Evolutionary conservation across 1,140 invertebrate species (phyloP), one percentile per base, ranked within the genome.

Genomic region (Drosophila melanogaster): DNA sequence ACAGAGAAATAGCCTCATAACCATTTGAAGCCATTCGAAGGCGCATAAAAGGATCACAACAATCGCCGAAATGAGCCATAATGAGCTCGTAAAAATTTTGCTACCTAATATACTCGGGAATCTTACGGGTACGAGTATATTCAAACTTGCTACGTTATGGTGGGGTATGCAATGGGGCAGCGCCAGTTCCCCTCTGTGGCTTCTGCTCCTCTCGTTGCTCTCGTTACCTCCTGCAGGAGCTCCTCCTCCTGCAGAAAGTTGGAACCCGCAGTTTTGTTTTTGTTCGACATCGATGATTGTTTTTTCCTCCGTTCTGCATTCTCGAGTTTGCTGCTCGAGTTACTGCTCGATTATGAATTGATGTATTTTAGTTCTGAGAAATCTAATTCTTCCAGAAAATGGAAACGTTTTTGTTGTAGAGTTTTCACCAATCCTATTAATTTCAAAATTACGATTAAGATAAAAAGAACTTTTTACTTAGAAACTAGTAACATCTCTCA

Each of bases 71-170:
- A 92, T 92, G 91, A 90, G 83, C 91, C 91, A 92, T 92, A 92
- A 92, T 92, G 91, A 92, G 91, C 85, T 92, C 91, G 91, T 92
- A 92, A 92, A 92, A 92, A 92, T 92, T 92, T 92, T 91, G 91
- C 90, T 92, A 92, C 91, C 91, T 92, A 92, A 92, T 92, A 92
- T 81, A 92, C 91, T 92, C 83, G 74, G 77, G 84, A 83, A 89
- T 90, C 89, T 90, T 89, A 89, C 69, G 84, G 83, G 79, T 80
- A 77, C 65, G 85, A 89, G 86, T 89, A 89, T 89, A 89, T 90
- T 89, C 85, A 90, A 90, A 89, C 81, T 90, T 89, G 72, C 67
- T 84, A 72, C 86, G 67, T 87, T 87, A 89, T 89, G 83, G 77
- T 89, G 83, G 77, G 81, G 79, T 57, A 70, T 70, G 66, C 64